These are phyloP conservation scores for Cydia strobilella DNA, from an alignment of 1,140 invertebrate species.

Conservation along the genomic window DNA sequence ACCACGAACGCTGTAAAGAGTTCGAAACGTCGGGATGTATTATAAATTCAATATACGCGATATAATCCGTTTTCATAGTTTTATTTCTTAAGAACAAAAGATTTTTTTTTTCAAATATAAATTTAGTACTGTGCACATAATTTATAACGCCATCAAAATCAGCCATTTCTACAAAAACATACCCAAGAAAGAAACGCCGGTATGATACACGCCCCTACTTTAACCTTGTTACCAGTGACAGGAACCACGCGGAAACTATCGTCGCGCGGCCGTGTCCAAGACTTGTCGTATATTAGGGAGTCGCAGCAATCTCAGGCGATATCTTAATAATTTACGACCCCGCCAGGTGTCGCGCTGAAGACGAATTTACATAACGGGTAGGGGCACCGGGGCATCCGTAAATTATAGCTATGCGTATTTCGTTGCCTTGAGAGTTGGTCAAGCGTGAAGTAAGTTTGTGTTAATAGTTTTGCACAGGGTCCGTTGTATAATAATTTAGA, in stretches of 20 bases:
- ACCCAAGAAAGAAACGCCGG: no score
- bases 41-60: no score
- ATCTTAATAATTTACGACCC: constrained; percentile 73
- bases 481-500: neutral
- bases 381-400: neutral
- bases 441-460: constrained; percentile 8
- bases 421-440: constrained; percentile 15
- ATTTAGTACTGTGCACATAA: no score
- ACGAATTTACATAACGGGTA: constrained; percentile 36
- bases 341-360: constrained; percentile 60
- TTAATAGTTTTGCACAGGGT: neutral
- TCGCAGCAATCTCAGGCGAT: constrained; percentile 63
- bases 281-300: constrained; percentile 70
- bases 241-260: neutral
- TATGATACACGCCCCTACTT: no score
- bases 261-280: neutral
- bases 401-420: constrained; percentile 18
- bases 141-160: no score
- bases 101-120: no score
- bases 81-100: no score
- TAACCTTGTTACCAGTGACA: no score
- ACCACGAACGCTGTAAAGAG: no score
- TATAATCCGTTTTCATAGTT: no score
- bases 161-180: no score
- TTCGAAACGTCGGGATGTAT: no score